Evolutionary conservation across 1,140 invertebrate genomes (phyloP).

Genomic region (Leptestheria dahalacensis): DNA sequence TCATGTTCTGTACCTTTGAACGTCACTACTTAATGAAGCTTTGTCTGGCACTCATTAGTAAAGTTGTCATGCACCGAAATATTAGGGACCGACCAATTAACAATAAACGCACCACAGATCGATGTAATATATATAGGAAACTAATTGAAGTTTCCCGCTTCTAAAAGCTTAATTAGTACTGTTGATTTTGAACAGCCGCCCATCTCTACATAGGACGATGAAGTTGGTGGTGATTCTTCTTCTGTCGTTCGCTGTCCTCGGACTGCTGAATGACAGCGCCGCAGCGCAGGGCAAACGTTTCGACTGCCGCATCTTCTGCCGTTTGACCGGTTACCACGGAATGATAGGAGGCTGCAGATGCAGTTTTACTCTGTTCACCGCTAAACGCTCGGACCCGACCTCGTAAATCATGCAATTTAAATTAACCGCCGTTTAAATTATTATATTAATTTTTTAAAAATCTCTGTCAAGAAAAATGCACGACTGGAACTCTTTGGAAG

Average conservation of each 20-base stretch:
- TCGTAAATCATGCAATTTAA: slow-evolving; percentile 4
- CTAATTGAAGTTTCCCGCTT: too few species aligned
- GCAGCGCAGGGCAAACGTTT: slow-evolving; percentile 20
- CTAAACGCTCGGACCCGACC: slow-evolving; percentile 17
- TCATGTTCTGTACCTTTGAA: too few species aligned
- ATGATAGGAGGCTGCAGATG: slow-evolving; percentile 25
- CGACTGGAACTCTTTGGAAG: too few species aligned
- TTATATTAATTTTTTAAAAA: not conserved
- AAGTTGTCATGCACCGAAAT: too few species aligned
- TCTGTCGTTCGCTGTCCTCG: not conserved
- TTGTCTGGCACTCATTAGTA: too few species aligned
- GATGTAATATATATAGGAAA: too few species aligned
- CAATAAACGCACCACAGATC: too few species aligned
- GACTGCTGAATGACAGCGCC: not conserved
- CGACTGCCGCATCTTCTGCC: slow-evolving; percentile 24
- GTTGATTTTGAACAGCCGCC: too few species aligned
- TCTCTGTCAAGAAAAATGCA: too few species aligned
- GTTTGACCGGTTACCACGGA: slow-evolving; percentile 23
- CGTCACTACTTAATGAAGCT: too few species aligned
- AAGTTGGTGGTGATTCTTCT: not conserved
- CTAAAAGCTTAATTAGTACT: too few species aligned
- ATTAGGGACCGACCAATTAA: too few species aligned
- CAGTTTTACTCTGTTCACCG: slow-evolving; percentile 24
- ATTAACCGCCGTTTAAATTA: not conserved
- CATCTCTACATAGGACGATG: not conserved